Evolutionary conservation across 2,888 invertebrate genomes (phyloP).

Genomic region (Cephus sareptanus): DNA sequence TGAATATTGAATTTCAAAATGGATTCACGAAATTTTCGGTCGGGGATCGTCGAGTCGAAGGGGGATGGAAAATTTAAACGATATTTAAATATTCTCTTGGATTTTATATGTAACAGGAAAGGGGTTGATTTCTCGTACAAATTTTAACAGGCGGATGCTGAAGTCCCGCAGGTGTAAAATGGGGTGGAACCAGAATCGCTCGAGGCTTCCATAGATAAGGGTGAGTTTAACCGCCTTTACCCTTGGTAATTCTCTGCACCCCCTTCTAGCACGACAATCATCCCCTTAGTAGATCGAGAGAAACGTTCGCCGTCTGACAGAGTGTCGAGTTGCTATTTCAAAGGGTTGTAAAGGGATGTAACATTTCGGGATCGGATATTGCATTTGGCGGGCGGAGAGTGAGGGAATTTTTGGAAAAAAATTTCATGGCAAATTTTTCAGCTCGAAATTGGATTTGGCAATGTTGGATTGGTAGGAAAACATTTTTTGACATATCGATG

Average conservation of each 20-base stretch:
- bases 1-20: not conserved
- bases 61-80: not conserved
- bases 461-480: not conserved
- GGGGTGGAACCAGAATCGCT: slow-evolving; percentile 18
- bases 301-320: not conserved
- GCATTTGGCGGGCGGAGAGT: not conserved
- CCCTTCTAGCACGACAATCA: not conserved
- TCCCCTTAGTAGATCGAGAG: not conserved
- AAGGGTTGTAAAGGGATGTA: not conserved
- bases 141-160: not conserved
- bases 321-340: not conserved
- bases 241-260: not conserved
- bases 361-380: not conserved
- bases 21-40: not conserved
- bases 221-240: not conserved
- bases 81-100: not conserved
- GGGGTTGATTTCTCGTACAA: not conserved
- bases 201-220: not conserved
- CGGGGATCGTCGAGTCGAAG: not conserved
- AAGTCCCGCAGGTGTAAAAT: slow-evolving; percentile 35
- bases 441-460: not conserved
- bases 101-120: not conserved
- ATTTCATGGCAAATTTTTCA: not conserved
- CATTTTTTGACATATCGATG: not conserved
- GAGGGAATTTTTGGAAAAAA: not conserved